phyloP scores from a whole-genome alignment of 2,113 vertebrate genomes.

The Excalfactoria chinensis region DNA sequence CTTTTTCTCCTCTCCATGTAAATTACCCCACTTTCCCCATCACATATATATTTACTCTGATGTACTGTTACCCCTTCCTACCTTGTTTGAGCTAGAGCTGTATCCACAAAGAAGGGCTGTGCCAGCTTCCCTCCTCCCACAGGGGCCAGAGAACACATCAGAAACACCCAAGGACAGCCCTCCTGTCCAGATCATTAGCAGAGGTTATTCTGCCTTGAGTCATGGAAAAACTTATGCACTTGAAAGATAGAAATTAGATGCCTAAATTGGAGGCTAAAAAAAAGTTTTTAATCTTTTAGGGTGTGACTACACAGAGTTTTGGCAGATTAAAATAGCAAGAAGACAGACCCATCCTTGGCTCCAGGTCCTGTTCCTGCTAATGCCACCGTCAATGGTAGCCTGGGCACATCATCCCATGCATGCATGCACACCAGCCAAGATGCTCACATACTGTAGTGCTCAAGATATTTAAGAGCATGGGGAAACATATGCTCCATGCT shows the following conservation, averaged over 20 bases:
- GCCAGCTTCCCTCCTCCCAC: not conserved
- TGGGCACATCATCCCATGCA: not conserved
- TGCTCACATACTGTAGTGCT: not conserved
- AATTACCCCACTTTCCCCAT: not conserved
- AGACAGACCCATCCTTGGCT: not conserved
- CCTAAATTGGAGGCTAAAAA: not conserved
- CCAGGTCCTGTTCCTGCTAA: not conserved
- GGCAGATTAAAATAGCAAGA: conserved; percentile 1
- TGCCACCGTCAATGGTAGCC: not conserved
- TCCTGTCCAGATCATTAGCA: not conserved
- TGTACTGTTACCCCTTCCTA: not conserved
- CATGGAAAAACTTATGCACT: not conserved
- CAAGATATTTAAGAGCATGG: not conserved
- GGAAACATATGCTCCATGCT: not conserved
- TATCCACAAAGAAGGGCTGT: not conserved
- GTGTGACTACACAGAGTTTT: not conserved
- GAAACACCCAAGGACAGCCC: not conserved
- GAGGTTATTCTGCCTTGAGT: not conserved
- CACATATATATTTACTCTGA: not conserved
- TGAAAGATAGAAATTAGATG: not conserved
- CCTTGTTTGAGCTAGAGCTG: not conserved
- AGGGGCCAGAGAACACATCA: not conserved
- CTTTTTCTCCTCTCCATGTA: not conserved
- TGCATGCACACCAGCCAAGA: not conserved
- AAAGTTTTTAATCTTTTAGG: not conserved